Conservation (phyloP, 2,113 vertebrate species). For the Muntiacus reevesi region DNA sequence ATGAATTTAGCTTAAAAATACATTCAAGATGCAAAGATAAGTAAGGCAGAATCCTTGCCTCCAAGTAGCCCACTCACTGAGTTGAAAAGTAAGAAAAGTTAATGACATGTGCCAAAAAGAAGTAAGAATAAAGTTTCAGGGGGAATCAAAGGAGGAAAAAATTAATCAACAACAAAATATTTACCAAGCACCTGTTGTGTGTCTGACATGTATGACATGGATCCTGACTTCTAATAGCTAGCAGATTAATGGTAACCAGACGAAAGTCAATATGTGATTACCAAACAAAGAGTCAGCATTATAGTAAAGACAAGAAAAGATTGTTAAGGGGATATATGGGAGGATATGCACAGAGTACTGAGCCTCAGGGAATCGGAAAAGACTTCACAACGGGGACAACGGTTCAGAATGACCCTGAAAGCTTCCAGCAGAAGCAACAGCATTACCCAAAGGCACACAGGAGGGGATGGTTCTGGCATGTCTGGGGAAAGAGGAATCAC, state of each 20-base stretch:
- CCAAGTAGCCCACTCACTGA: not conserved
- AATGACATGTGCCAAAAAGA: not conserved
- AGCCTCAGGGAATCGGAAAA: not conserved
- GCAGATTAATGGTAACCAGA: not conserved
- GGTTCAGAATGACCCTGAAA: not conserved
- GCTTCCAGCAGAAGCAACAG: not conserved
- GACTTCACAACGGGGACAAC: not conserved
- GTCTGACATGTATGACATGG: not conserved
- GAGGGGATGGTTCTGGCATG: rapidly evolving
- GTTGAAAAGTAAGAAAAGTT: not conserved
- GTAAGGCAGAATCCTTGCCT: not conserved
- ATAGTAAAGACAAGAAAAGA: not conserved
- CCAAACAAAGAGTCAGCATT: not conserved
- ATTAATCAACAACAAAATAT: not conserved
- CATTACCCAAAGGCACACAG: not conserved
- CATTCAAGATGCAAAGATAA: slow-evolving; percentile 3
- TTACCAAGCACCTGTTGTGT: not conserved
- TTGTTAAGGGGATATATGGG: not conserved
- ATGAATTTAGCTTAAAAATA: slow-evolving; percentile 31
- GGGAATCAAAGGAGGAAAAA: not conserved
- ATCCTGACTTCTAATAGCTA: not conserved
- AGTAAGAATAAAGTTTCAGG: not conserved
- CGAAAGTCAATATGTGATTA: not conserved
- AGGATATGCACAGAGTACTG: not conserved
- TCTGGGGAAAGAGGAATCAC: not conserved